Conservation (phyloP, 2,797 vertebrate species). For the Denticeps clupeoides region DNA sequence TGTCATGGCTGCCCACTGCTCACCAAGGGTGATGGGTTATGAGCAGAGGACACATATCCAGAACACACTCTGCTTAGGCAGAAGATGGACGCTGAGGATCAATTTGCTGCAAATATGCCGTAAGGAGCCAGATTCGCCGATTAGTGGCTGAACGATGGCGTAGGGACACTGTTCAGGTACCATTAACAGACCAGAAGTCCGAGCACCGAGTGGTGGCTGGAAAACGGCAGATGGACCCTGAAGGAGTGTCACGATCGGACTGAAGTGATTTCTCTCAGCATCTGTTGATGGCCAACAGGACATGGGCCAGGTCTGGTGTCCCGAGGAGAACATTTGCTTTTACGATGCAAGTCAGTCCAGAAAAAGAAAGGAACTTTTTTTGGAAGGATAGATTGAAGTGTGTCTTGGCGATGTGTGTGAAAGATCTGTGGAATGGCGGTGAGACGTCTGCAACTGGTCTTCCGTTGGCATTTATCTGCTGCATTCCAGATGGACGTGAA, state of each 20-base stretch:
- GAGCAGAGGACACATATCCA: too few relatives aligned
- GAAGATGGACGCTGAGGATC: conserved; percentile 5
- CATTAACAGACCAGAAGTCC: conserved; percentile 24
- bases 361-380: too few relatives aligned
- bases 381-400: too few relatives aligned
- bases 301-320: conserved; percentile 7
- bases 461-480: too few relatives aligned
- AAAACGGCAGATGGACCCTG: conserved; percentile 6
- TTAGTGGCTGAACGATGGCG: conserved; percentile 22
- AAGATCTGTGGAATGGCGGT: too few relatives aligned
- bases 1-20: too few relatives aligned
- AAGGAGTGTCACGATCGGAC: conserved; percentile 1
- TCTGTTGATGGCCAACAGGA: conserved; percentile 8
- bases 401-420: too few relatives aligned
- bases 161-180: conserved; percentile 12
- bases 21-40: too few relatives aligned
- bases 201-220: conserved; percentile 11
- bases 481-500: too few relatives aligned
- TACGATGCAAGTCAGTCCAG: too few relatives aligned
- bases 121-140: conserved; percentile 8
- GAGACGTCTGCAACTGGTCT: too few relatives aligned
- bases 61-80: conserved; percentile 1
- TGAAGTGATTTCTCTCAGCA: not conserved
- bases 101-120: conserved; percentile 14
- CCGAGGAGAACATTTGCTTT: not conserved